phyloP scores from a whole-genome alignment of 2,888 invertebrate genomes.

The Chrysotoxum bicinctum region DNA sequence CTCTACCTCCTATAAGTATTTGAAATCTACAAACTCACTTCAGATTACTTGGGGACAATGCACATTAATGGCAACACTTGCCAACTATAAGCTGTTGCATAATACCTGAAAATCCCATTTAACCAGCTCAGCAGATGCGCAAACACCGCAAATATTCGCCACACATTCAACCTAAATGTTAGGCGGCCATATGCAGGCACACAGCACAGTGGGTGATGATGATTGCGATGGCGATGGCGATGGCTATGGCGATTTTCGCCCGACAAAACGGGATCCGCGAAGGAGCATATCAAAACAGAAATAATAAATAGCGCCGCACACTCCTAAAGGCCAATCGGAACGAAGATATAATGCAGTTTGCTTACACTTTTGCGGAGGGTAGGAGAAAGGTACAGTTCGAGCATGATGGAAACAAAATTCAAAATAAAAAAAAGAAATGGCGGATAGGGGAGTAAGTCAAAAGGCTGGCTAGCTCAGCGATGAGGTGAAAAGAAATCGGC shows the following conservation, averaged over 20 bases:
- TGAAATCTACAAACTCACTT: background rate
- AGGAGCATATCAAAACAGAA: constrained; percentile 70
- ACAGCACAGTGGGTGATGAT: background rate
- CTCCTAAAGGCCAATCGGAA: constrained; percentile 38
- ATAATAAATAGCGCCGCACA: constrained; percentile 66
- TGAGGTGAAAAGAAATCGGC: constrained; percentile 62
- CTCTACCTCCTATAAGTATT: background rate
- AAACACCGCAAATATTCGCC: constrained; percentile 52
- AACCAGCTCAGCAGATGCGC: constrained; percentile 66
- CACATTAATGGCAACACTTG: constrained; percentile 34
- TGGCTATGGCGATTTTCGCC: background rate
- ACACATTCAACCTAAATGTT: constrained; percentile 45
- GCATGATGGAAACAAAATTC: background rate
- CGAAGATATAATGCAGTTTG: constrained; percentile 37
- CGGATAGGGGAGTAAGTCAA: constrained; percentile 24
- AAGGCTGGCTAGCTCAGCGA: constrained; percentile 28
- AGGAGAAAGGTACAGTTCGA: background rate
- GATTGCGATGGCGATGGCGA: background rate
- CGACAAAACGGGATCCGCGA: constrained; percentile 56
- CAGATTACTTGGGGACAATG: constrained; percentile 9
- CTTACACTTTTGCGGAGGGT: background rate
- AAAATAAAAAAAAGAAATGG: constrained; percentile 2
- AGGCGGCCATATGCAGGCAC: background rate
- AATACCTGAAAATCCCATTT: constrained; percentile 58
- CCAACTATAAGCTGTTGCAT: constrained; percentile 54